Percentiles rank a stretch among this genome's conserved stretches.
These are phyloP conservation scores for Brachymystax lenok DNA, from an alignment of 2,797 vertebrate species.

Conservation along the genomic window DNA sequence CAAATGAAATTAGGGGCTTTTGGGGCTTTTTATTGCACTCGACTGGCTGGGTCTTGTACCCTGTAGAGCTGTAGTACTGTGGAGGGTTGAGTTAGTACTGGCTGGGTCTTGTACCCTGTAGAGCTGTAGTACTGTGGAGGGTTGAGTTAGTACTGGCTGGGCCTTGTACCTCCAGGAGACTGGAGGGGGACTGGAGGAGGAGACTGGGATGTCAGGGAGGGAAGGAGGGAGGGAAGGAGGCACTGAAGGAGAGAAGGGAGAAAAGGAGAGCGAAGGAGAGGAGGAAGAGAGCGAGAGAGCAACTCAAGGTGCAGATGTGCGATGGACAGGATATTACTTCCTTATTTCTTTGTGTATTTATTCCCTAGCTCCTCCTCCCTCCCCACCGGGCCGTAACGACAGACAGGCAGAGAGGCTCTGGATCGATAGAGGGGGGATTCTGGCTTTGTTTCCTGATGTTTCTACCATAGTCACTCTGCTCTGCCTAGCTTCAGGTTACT, in stretches of 20 bases:
- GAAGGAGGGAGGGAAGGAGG: not conserved
- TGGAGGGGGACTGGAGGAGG: no score
- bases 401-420: conserved; percentile 60
- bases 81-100: no score
- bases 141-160: no score
- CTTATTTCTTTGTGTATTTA: conserved; percentile 3
- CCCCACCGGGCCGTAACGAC: conserved; percentile 65
- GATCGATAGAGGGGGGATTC: conserved; percentile 68
- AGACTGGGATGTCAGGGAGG: not conserved
- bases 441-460: conserved; percentile 76
- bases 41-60: conserved; percentile 15
- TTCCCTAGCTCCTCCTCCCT: conserved; percentile 5
- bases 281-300: conserved; percentile 45
- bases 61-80: no score
- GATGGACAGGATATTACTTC: not conserved
- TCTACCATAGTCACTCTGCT: conserved; percentile 74
- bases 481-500: conserved; percentile 71
- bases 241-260: not conserved
- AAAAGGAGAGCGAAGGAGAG: not conserved
- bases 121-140: no score
- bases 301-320: conserved; percentile 47
- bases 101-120: no score
- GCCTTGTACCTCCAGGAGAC: no score
- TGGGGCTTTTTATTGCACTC: conserved; percentile 42
- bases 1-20: conserved; percentile 65